These are phyloP conservation scores for Nomada fucata DNA, from an alignment of 2,888 invertebrate species.

Conservation along the genomic window DNA sequence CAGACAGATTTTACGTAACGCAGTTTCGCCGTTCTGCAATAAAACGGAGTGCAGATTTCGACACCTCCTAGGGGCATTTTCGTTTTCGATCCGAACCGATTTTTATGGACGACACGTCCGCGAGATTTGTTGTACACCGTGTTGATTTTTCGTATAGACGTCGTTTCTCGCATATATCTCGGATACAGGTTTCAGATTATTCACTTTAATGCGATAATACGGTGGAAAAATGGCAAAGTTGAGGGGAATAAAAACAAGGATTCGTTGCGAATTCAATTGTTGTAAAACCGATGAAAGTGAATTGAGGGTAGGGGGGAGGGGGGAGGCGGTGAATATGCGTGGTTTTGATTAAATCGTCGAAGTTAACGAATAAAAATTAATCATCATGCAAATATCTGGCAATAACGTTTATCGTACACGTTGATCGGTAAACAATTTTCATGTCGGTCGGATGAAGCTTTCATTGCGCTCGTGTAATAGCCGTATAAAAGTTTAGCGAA, in stretches of 20 bases:
- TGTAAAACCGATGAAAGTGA: background rate
- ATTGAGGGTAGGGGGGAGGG: too few species aligned
- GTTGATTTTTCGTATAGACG: too few species aligned
- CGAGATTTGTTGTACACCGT: too few species aligned
- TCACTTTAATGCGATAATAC: too few species aligned
- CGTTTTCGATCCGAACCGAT: background rate
- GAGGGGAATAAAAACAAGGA: background rate
- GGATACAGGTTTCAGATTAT: too few species aligned
- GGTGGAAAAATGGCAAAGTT: too few species aligned
- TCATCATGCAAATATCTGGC: slow-evolving; percentile 46
- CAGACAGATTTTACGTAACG: background rate
- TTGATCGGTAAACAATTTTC: slow-evolving; percentile 42
- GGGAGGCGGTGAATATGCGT: background rate
- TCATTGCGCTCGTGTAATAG: slow-evolving; percentile 5
- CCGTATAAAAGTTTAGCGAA: slow-evolving; percentile 18
- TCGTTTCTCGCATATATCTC: too few species aligned
- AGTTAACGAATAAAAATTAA: slow-evolving; percentile 37
- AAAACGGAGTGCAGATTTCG: background rate
- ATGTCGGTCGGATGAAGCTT: slow-evolving; percentile 20
- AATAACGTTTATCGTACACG: slow-evolving; percentile 30
- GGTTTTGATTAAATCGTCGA: slow-evolving; percentile 40
- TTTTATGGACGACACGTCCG: background rate
- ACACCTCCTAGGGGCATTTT: slow-evolving; percentile 8
- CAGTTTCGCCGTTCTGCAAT: background rate
- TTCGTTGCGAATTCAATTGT: background rate